Evolutionary conservation across 2,888 invertebrate species (phyloP).

Genomic region (Lochmaea capreae): DNA sequence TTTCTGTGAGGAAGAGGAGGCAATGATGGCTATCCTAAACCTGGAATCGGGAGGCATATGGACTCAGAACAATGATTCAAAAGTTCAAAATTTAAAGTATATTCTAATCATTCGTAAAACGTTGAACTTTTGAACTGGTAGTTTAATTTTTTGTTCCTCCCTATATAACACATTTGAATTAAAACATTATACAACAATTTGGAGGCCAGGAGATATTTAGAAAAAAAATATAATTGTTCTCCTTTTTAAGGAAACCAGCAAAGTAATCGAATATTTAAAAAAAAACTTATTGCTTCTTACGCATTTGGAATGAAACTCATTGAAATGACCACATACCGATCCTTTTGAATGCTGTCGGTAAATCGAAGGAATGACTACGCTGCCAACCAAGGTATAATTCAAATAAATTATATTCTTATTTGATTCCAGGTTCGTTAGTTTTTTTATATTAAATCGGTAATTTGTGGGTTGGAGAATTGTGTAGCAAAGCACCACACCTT

Average conservation of each 20-base stretch:
- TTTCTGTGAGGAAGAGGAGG: too few relatives aligned
- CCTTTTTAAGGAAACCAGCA: constrained; percentile 3
- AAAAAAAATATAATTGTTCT: not conserved
- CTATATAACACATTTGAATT: not conserved
- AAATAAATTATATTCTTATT: constrained; percentile 6
- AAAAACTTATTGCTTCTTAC: constrained; percentile 2
- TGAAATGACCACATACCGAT: constrained; percentile 6
- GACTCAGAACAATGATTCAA: too few relatives aligned
- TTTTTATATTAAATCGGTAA: not conserved
- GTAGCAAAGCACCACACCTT: too few relatives aligned
- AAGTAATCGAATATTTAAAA: constrained; percentile 7
- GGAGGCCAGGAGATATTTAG: not conserved
- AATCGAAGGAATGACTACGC: not conserved
- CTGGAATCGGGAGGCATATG: too few relatives aligned
- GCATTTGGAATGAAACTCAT: constrained; percentile 6
- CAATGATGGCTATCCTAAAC: too few relatives aligned
- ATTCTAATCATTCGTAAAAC: too few relatives aligned
- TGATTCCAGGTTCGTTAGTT: not conserved
- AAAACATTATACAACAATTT: constrained; percentile 9
- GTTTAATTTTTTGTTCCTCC: constrained; percentile 3
- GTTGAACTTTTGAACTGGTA: too few relatives aligned
- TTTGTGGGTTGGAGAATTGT: too few relatives aligned
- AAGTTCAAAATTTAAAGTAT: too few relatives aligned
- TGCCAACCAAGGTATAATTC: constrained; percentile 5
- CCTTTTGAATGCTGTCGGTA: not conserved